phyloP scores from a whole-genome alignment of 2,113 vertebrate species.

The Chionis minor region DNA sequence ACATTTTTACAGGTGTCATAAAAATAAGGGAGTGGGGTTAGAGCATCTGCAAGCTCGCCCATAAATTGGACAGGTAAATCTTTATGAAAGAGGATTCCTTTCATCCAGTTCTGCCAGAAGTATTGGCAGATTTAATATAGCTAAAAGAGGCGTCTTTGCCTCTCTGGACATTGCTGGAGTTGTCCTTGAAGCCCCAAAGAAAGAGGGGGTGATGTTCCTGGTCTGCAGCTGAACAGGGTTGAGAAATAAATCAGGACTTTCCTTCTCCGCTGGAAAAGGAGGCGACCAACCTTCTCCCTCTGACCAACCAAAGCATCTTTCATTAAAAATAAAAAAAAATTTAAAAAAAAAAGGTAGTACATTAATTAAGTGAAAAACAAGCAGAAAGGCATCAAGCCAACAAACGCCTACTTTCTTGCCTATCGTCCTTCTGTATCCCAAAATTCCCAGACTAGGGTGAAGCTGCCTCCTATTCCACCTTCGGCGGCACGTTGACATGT shows the following conservation, averaged over 20 bases:
- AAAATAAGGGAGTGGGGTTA: neutral
- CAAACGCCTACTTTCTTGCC: neutral
- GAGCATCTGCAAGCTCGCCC: neutral
- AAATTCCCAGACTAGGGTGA: neutral
- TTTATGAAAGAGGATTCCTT: neutral
- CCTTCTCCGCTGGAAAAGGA: neutral
- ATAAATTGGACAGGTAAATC: neutral
- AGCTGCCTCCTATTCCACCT: neutral
- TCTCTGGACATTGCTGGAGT: neutral
- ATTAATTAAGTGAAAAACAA: neutral
- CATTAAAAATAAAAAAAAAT: no score
- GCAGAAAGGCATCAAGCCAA: neutral
- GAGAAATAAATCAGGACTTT: neutral
- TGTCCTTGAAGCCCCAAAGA: neutral
- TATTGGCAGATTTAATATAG: neutral
- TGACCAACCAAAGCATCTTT: neutral
- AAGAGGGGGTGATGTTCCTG: neutral
- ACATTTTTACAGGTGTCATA: accelerated
- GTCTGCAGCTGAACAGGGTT: neutral
- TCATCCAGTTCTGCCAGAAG: neutral
- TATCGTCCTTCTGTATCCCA: neutral
- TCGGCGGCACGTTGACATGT: accelerated
- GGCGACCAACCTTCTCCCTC: neutral
- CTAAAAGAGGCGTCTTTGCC: neutral
- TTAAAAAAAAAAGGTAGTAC: neutral